These are phyloP conservation scores for Torymus tubicola DNA, from an alignment of 2,888 invertebrate species.

Conservation along the genomic window DNA sequence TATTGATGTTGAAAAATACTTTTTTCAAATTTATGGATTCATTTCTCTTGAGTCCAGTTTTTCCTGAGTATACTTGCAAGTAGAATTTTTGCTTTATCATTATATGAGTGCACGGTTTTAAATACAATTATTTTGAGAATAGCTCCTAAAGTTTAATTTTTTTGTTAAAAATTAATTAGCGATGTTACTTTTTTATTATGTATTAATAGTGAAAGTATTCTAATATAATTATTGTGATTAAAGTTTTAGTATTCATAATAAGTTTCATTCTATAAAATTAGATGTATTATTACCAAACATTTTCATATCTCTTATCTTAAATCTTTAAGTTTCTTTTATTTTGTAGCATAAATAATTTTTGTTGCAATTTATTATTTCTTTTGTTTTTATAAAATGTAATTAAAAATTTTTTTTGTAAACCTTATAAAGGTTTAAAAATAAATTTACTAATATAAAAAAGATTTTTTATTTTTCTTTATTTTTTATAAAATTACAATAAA, in stretches of 20 bases:
- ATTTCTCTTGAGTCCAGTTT: constrained; percentile 11
- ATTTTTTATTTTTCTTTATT: constrained; percentile 36
- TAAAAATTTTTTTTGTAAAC: constrained; percentile 30
- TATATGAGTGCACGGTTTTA: too few species aligned
- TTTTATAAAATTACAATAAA: constrained; percentile 29
- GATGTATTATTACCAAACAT: background rate
- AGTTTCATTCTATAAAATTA: too few species aligned
- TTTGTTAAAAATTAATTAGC: background rate
- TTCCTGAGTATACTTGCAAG: too few species aligned
- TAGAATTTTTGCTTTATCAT: too few species aligned
- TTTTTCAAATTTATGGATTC: constrained; percentile 11
- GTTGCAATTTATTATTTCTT: constrained; percentile 2
- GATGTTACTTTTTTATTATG: too few species aligned
- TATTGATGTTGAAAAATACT: background rate
- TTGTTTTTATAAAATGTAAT: constrained; percentile 31
- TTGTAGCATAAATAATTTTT: constrained; percentile 11
- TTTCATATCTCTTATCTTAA: constrained; percentile 12
- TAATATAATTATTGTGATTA: too few species aligned
- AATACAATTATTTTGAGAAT: too few species aligned
- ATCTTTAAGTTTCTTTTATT: constrained; percentile 38
- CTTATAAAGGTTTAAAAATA: constrained; percentile 37
- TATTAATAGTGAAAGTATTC: too few species aligned
- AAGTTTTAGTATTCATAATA: too few species aligned
- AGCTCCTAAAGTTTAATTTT: background rate
- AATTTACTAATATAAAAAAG: constrained; percentile 24